These are phyloP conservation scores for Endotricha flammealis DNA, from an alignment of 2,888 invertebrate species.

Conservation along the genomic window DNA sequence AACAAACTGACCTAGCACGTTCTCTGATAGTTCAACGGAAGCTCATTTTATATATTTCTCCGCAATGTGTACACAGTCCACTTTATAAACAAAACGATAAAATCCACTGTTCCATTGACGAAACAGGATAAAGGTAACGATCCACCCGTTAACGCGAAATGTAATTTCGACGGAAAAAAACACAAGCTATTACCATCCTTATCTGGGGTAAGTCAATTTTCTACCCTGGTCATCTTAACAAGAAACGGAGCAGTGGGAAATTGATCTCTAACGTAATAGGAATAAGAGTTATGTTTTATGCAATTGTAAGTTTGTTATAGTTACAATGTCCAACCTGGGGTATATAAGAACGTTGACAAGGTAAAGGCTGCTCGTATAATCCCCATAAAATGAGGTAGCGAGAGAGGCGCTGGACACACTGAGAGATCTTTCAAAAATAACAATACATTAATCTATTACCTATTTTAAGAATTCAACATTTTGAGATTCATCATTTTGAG, in stretches of 20 bases:
- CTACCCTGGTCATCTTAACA: slow-evolving; percentile 33
- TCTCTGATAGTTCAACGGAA: too few relatives aligned
- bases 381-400: slow-evolving; percentile 74
- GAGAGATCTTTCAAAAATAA: slow-evolving; percentile 30
- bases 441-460: neutral
- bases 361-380: slow-evolving; percentile 74
- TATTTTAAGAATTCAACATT: neutral
- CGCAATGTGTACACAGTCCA: too few relatives aligned
- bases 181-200: slow-evolving; percentile 66
- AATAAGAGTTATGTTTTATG: slow-evolving; percentile 21
- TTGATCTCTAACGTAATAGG: slow-evolving; percentile 18
- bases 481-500: too few relatives aligned
- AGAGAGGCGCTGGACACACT: slow-evolving; percentile 43
- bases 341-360: slow-evolving; percentile 72
- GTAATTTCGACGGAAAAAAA: slow-evolving; percentile 62
- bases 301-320: slow-evolving; percentile 25
- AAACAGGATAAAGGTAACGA: slow-evolving; percentile 69
- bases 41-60: too few relatives aligned
- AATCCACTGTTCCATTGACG: slow-evolving; percentile 1
- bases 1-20: too few relatives aligned
- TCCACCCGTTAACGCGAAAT: slow-evolving; percentile 58
- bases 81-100: too few relatives aligned
- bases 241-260: slow-evolving; percentile 11
- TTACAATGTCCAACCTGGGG: slow-evolving; percentile 67
- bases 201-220: slow-evolving; percentile 76